Evolutionary conservation across 2,797 vertebrate genomes (phyloP), one percentile per base, ranked within the genome.

Genomic region (Sebastes wilsoni): DNA sequence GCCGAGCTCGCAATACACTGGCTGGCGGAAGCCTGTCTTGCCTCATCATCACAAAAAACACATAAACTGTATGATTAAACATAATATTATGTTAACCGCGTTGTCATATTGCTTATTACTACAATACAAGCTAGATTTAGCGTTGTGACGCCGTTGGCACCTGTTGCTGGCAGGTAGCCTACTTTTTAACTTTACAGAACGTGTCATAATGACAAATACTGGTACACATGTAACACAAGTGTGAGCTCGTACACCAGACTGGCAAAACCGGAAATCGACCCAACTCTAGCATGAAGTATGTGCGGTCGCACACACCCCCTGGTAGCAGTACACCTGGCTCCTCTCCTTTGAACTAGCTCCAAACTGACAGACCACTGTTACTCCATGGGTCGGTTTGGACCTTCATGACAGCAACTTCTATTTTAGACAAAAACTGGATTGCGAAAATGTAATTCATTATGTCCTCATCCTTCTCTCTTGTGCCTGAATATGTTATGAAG

Each of bases 331-430:
- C 84, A 90, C 81, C 85, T 91, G 88, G 64, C 73, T 79, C 68
- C 66, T 86, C 73, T 87, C 58, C 83, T 91, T 87, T 88, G 82
- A 90, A 87, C 80, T 76, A 11, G 64, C 76, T 87, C 86, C 81
- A 91, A 84, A 75, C 76, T 65, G 83, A 79, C 87, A 86, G 81
- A 71, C 42, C 25, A 34, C 54, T 73, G 85, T 55, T 42, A 25
- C 79, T 74, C 79, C 36, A 5, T 66, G 69, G 55, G 46, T 7
- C 30, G 32, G 23, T 12, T 77, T 82, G 68, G 65, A 81, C 65
- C 7, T 74, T 52, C 60, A 72, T 74, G 56, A 66, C 79, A 70
- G 52, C 27, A 42, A 42, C 71, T 30, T 69, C 52, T 82, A 77
- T 75, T 87, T 81, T 62, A 59, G 58, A 54, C 70, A 71, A 75